Conservation (phyloP, 2,113 vertebrate species). For the Muntiacus reevesi region DNA sequence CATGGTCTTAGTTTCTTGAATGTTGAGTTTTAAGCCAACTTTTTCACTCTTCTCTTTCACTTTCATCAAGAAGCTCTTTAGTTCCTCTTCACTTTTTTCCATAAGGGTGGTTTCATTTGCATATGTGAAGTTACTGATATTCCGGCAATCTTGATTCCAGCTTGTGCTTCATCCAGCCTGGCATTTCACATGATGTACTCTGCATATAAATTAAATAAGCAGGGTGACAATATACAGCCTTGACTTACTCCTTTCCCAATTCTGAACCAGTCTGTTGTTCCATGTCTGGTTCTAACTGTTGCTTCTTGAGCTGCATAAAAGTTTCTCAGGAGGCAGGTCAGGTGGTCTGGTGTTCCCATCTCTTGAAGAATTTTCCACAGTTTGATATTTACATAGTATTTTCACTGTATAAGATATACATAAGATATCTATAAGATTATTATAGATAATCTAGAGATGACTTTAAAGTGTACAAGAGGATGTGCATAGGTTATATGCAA, state of each 20-base stretch:
- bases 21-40: neutral
- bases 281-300: neutral
- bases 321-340: neutral
- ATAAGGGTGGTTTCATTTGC: neutral
- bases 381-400: neutral
- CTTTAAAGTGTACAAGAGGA: neutral
- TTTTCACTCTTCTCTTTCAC: neutral
- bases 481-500: neutral
- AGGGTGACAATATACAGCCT: neutral
- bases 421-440: too few relatives aligned
- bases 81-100: neutral
- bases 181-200: neutral
- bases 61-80: neutral
- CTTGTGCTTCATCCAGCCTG: neutral
- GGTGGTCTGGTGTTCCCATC: neutral
- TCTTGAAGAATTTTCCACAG: neutral
- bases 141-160: neutral
- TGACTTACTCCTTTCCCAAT: neutral
- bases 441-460: neutral
- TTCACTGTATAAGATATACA: neutral
- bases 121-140: neutral
- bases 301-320: neutral
- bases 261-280: neutral
- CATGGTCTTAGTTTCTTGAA: neutral
- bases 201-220: neutral